These are phyloP conservation scores for Candidula unifasciata DNA, from an alignment of 2,888 invertebrate species.

Conservation along the genomic window DNA sequence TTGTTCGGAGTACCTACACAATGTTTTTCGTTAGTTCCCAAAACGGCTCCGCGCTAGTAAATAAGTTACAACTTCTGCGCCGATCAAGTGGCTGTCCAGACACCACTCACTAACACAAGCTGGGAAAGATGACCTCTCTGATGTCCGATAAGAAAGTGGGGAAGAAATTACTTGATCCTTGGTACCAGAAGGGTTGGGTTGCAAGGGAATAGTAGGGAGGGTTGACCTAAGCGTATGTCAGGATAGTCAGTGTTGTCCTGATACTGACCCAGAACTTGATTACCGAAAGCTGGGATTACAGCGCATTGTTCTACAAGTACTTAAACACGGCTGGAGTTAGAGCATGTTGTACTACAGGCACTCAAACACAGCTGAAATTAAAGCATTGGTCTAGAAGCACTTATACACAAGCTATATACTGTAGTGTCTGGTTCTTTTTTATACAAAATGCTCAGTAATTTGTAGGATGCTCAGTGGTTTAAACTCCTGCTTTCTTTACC, in stretches of 20 bases:
- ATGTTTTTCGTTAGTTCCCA: neutral
- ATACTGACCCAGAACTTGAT: neutral
- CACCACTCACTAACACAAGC: conserved; percentile 5
- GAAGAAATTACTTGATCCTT: neutral
- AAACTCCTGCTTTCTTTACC: too few species aligned
- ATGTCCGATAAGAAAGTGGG: neutral
- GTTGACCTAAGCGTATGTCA: neutral
- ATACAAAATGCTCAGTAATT: too few species aligned
- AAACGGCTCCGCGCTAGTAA: neutral
- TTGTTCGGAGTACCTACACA: neutral
- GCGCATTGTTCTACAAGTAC: neutral
- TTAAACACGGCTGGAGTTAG: neutral
- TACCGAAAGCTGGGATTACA: neutral
- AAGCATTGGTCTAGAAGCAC: too few species aligned
- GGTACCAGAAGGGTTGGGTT: too few species aligned
- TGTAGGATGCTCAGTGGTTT: too few species aligned
- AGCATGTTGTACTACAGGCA: too few species aligned
- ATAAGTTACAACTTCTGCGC: neutral
- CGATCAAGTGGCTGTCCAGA: neutral
- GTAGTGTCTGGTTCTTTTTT: too few species aligned
- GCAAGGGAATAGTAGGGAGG: neutral
- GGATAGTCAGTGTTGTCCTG: neutral
- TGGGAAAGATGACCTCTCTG: neutral
- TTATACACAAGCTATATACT: too few species aligned
- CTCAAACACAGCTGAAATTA: too few species aligned